A percentile compares a stretch with the other conserved stretches of the same genome.
These are phyloP conservation scores for Timandra comae DNA, from an alignment of 2,888 invertebrate species.

Conservation along the genomic window DNA sequence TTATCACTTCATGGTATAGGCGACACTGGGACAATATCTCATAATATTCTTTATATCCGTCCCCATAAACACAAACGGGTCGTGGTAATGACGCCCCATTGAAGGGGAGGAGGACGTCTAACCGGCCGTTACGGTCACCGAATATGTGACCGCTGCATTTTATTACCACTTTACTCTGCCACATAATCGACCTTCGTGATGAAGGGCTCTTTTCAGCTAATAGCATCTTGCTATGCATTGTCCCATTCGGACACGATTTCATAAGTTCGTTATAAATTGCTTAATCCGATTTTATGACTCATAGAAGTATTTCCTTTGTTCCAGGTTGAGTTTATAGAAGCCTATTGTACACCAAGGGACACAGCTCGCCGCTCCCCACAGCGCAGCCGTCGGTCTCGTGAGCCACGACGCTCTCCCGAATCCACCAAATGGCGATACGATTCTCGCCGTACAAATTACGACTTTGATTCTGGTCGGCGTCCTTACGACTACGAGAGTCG, in stretches of 20 bases:
- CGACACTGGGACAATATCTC: constrained; percentile 68
- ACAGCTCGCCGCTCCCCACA: constrained; percentile 72
- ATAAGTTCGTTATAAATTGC: not conserved
- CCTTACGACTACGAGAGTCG: constrained; percentile 65
- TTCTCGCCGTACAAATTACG: constrained; percentile 59
- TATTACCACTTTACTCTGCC: constrained; percentile 75
- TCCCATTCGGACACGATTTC: too few relatives aligned
- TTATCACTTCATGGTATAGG: constrained; percentile 69
- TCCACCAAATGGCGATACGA: constrained; percentile 68
- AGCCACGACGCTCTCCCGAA: constrained; percentile 62
- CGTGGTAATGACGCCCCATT: constrained; percentile 66
- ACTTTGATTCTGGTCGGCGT: constrained; percentile 57
- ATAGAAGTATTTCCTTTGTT: constrained; percentile 44
- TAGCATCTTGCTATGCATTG: constrained; percentile 49
- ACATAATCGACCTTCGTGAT: constrained; percentile 75
- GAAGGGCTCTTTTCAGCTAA: constrained; percentile 65
- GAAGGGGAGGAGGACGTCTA: constrained; percentile 63
- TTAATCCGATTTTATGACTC: constrained; percentile 2
- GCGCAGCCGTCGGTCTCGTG: constrained; percentile 62
- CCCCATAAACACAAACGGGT: constrained; percentile 73
- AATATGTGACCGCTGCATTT: constrained; percentile 77
- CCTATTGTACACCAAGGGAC: constrained; percentile 84
- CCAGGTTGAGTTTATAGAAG: constrained; percentile 84
- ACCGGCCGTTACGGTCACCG: constrained; percentile 69
- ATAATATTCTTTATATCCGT: constrained; percentile 74